Evolutionary conservation across 2,113 vertebrate genomes (phyloP).

Genomic region (Scartelaos histophorus): DNA sequence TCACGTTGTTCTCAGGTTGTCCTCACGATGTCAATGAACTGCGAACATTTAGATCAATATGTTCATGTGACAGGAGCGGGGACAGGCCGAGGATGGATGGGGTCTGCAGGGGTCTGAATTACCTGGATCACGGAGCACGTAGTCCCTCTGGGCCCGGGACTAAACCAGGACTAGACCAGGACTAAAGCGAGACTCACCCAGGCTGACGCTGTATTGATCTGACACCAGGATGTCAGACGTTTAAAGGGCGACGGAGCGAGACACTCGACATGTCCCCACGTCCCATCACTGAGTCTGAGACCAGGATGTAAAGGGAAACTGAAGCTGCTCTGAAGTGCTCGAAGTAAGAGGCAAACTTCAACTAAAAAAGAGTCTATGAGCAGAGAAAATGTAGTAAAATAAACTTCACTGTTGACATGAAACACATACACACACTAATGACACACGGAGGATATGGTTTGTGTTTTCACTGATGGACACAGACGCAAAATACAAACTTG

Average conservation of each 20-base stretch:
- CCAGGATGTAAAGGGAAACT: no score
- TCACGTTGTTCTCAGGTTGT: no score
- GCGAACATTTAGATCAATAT: background rate
- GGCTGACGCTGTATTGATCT: background rate
- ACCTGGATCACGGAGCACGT: background rate
- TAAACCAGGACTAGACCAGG: background rate
- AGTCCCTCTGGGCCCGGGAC: background rate
- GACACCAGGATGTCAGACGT: background rate
- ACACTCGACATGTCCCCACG: background rate
- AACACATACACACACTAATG: no score
- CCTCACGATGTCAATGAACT: background rate
- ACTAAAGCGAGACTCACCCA: background rate
- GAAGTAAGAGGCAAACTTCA: no score
- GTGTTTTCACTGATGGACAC: no score
- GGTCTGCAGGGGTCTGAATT: background rate
- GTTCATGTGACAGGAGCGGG: background rate
- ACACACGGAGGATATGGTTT: no score
- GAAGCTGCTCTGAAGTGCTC: no score
- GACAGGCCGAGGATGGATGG: background rate
- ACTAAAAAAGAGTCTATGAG: no score
- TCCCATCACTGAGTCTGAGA: background rate
- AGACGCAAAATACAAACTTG: no score
- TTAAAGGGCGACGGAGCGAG: background rate
- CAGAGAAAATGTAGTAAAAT: no score
- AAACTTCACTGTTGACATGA: no score